Conservation (phyloP, 2,888 invertebrate genomes). For the Pardosa pseudoannulata region DNA sequence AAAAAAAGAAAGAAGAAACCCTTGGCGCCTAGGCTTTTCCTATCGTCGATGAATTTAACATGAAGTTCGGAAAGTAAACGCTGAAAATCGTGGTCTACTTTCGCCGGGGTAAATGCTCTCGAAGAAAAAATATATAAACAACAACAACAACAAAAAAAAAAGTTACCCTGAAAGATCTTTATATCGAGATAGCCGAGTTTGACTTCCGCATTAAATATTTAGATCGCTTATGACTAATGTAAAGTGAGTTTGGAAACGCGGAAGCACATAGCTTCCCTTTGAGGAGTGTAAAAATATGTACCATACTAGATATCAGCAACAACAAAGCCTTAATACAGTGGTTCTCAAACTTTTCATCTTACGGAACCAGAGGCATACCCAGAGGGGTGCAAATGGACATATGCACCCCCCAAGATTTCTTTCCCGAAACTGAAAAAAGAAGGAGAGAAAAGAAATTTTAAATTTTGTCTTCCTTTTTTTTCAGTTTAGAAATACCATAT, state of each 20-base stretch:
- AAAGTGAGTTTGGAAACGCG: background rate
- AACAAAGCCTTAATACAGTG: too few species aligned
- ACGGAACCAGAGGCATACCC: too few species aligned
- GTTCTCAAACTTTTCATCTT: too few species aligned
- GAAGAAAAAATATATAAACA: background rate
- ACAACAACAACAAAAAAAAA: background rate
- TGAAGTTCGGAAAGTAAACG: background rate
- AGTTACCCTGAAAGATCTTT: background rate
- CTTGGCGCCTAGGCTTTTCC: background rate
- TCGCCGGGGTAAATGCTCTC: background rate
- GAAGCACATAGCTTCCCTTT: too few species aligned
- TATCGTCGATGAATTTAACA: constrained; percentile 16
- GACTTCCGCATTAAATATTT: constrained; percentile 6
- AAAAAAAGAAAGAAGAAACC: background rate
- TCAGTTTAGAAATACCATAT: too few species aligned
- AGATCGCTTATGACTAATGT: background rate
- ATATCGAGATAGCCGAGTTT: background rate
- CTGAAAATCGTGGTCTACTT: constrained; percentile 1
- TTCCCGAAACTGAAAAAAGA: too few species aligned
- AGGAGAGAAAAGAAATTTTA: too few species aligned
- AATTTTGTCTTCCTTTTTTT: too few species aligned
- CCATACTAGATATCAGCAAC: too few species aligned
- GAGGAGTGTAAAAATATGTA: too few species aligned
- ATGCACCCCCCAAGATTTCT: too few species aligned
- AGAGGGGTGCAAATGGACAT: too few species aligned